These are phyloP conservation scores for Heloderma charlesbogerti DNA, from an alignment of 2,113 vertebrate genomes.

Conservation along the genomic window DNA sequence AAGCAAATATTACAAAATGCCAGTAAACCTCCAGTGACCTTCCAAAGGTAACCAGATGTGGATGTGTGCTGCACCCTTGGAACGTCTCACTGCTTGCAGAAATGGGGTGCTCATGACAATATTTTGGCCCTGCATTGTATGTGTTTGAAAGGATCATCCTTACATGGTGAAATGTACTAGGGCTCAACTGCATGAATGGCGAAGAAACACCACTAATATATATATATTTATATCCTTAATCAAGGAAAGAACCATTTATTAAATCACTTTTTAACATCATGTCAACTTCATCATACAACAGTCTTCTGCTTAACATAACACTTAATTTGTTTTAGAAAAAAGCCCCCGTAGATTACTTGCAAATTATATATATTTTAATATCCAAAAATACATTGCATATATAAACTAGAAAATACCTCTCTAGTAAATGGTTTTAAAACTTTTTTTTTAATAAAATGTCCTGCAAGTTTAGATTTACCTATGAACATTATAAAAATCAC, in stretches of 20 bases:
- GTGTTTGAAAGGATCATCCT: neutral
- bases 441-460: slow-evolving; percentile 44
- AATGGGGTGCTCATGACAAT: neutral
- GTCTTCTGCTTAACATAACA: slow-evolving; percentile 82
- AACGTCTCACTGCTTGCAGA: too few species aligned
- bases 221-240: slow-evolving; percentile 26
- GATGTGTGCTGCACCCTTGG: too few species aligned
- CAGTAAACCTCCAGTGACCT: too few species aligned
- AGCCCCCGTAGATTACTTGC: slow-evolving; percentile 84
- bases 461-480: slow-evolving; percentile 74
- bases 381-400: slow-evolving; percentile 96
- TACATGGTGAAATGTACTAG: neutral
- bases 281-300: slow-evolving; percentile 81
- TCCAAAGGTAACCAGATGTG: too few species aligned
- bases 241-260: slow-evolving; percentile 92
- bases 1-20: too few species aligned
- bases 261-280: slow-evolving; percentile 89
- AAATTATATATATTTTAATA: slow-evolving; percentile 95
- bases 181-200: neutral
- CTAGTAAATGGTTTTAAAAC: slow-evolving; percentile 70
- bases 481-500: slow-evolving; percentile 69
- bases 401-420: slow-evolving; percentile 87
- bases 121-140: neutral
- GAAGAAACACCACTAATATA: slow-evolving; percentile 50
- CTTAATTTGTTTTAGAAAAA: slow-evolving; percentile 73